phyloP scores from a whole-genome alignment of 2,888 invertebrate genomes.

The Sphaerophoria taeniata region DNA sequence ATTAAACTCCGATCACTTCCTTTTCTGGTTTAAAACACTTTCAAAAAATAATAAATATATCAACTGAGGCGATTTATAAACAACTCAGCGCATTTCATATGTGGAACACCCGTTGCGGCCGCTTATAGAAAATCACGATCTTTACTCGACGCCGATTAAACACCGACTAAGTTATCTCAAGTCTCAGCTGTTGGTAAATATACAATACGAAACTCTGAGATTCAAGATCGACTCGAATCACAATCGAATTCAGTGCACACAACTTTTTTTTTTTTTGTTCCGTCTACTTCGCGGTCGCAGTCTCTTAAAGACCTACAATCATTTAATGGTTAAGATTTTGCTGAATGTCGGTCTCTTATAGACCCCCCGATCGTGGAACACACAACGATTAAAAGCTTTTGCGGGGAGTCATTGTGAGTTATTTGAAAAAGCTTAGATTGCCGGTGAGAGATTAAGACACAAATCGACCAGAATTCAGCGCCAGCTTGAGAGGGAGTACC shows the following conservation, averaged over 20 bases:
- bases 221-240: conserved; percentile 17
- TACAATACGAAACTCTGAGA: conserved; percentile 36
- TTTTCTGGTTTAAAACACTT: conserved; percentile 38
- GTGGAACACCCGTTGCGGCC: not conserved
- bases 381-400: not conserved
- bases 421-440: no score
- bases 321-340: conserved; percentile 14
- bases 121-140: conserved; percentile 47
- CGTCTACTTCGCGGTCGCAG: not conserved
- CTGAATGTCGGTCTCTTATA: conserved; percentile 41
- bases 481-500: no score
- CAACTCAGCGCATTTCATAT: conserved; percentile 35
- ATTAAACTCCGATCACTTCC: conserved; percentile 56
- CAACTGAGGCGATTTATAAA: not conserved
- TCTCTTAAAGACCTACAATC: conserved; percentile 43
- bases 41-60: not conserved
- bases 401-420: no score
- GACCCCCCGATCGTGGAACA: not conserved
- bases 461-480: no score
- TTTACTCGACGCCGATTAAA: conserved; percentile 66
- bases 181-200: conserved; percentile 67
- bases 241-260: conserved; percentile 32
- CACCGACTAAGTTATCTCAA: conserved; percentile 65
- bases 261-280: conserved; percentile 4
- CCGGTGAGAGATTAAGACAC: no score